Evolutionary conservation across 2,888 invertebrate genomes (phyloP), one percentile per base, ranked within the genome.

Genomic region (Eupithecia vulgata): DNA sequence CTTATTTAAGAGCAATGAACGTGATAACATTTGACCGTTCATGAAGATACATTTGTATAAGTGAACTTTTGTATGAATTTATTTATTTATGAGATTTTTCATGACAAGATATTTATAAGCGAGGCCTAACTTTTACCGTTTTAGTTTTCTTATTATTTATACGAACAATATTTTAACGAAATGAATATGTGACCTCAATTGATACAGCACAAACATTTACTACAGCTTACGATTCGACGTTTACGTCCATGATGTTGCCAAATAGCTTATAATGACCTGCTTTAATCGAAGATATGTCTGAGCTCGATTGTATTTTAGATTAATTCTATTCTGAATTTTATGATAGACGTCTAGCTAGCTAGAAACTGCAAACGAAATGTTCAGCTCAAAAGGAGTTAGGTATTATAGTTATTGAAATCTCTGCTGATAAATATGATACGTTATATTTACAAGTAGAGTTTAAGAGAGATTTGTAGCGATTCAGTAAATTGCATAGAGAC

Each of bases 161-260:
- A 81, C 75, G 81, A 57, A 57, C 12, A 57, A 57, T 25, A 12
- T 57, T 57, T 81, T 82, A 76, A 80, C 80, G 74, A 78, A 71
- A 80, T 77, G 78, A 76, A 72, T 75, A 80, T 79, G 80, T 83
- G 78, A 82, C 82, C 75, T 73, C 80, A 80, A 77, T 81, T 72
- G 77, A 77, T 80, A 78, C 83, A 85, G 91, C 91, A 90, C 91
- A 90, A 90, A 88, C 82, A 81, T 84, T 80, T 80, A 52, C 52
- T 12, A 85, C 85, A 85, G 88, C 85, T 87, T 87, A 85, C 82
- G 81, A 87, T 81, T 87, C 85, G 88, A 91, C 87, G 84, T 87
- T 85, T 87, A 90, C 94, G 94, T 94, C 94, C 94, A 89, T 86
- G 80, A 90, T 90, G 93, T 90, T 94, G 94, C 94, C 94, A 94